Evolutionary conservation across 92 coral and sea anemone genomes (phyloP), one percentile per base, ranked within the genome.

Genomic region (Palythoa grandis): DNA sequence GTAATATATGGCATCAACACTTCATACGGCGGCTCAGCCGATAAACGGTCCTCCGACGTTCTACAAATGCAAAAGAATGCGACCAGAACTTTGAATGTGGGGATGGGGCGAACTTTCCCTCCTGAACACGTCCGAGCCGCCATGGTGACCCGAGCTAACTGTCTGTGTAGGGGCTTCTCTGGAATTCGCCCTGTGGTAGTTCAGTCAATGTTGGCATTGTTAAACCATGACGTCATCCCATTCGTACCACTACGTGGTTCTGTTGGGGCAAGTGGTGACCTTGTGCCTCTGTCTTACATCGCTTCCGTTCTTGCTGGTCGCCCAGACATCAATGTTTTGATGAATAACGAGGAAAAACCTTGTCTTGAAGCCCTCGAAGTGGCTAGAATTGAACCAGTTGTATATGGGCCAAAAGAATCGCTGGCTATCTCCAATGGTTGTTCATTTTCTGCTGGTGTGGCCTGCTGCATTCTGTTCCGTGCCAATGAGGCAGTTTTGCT

Each of bases 211-310:
- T 11, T 82, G 66, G 90, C 82, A 22, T 40, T 87, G 14, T 10
- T 87, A 23, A 87, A 87, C 60, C 76, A 82, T 25, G 74, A 82
- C 65, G 63, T 87, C 43, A 68, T 70, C 71, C 90, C 90, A n/a
- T 72, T 79, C 24, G 90, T 87, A 47, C 90, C 90, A 13, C 39
- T 58, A 67, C 80, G 90, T 43, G 90, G 90, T 11, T 87, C 90
- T 43, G 50, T 87, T 35, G 84, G 90, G 15, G 90, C 90, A 61
- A 87, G 90, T 72, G 90, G 90, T 14, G 90, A 87, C 71, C 90
- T 87, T 19, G 78, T 87, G 38, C 90, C 90, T 39, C 76, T 85
- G 5, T 87, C 90, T 29, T 87, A 87, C 65, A 71, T 87, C 9
- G 90, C 90, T 79, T 83, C 90, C 50, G 65, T 71, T 40, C 66